These are phyloP conservation scores for Oncorhynchus clarkii DNA, from an alignment of 2,113 vertebrate species.

Conservation along the genomic window DNA sequence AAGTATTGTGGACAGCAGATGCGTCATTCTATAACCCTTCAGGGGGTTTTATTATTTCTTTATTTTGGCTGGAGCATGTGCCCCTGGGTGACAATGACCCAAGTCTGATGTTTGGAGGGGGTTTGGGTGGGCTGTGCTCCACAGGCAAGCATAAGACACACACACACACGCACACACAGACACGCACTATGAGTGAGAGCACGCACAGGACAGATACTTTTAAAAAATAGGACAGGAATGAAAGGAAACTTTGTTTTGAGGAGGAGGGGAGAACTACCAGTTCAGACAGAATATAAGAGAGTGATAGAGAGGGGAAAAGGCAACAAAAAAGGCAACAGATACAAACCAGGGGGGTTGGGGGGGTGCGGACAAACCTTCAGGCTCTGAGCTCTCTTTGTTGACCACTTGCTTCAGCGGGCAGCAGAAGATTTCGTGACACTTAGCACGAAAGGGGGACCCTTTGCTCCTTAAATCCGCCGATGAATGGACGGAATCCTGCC, in stretches of 20 bases:
- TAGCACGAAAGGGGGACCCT: conserved; percentile 99
- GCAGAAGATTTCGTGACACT: conserved; percentile 99
- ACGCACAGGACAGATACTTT: conserved; percentile 49
- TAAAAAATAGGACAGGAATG: conserved; percentile 46
- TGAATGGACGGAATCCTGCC: conserved; percentile 99
- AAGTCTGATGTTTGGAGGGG: conserved; percentile 45
- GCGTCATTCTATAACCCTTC: conserved; percentile 51
- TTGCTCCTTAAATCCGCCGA: conserved; percentile 99
- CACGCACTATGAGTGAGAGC: conserved; percentile 20
- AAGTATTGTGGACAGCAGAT: conserved; percentile 28
- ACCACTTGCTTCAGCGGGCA: conserved; percentile 98
- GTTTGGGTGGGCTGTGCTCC: conserved; percentile 40
- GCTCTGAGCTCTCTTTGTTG: conserved; percentile 96
- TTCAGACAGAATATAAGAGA: conserved; percentile 58
- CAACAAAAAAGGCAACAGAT: conserved; percentile 58
- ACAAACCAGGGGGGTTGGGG: conserved; percentile 73
- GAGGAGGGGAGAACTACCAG: conserved; percentile 45
- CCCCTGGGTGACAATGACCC: conserved; percentile 57
- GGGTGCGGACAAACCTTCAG: conserved; percentile 95
- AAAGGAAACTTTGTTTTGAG: conserved; percentile 50
- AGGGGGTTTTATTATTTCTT: conserved; percentile 33
- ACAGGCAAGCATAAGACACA: conserved; percentile 35
- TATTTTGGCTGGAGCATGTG: conserved; percentile 61
- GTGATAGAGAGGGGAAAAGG: conserved; percentile 48
- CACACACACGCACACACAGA: conserved; percentile 20